A percentile compares a stretch with the other conserved stretches of the same genome.
Conservation (phyloP, 2,888 invertebrate genomes). For the Ypsolopha sequella region DNA sequence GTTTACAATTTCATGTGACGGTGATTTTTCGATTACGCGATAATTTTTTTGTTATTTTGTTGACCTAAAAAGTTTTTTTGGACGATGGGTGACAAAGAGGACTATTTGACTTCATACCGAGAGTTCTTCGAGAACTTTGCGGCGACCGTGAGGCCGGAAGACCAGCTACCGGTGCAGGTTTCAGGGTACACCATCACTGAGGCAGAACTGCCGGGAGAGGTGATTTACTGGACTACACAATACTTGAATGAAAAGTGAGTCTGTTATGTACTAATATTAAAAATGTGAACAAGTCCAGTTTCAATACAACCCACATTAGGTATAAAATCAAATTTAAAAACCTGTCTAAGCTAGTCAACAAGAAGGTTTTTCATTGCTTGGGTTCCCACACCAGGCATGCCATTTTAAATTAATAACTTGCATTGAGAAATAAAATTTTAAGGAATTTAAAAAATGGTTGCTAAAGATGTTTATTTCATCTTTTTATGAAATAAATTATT, state of each 20-base stretch:
- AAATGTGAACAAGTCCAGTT: too few species aligned
- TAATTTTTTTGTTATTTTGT: not conserved
- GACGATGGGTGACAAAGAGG: conserved; percentile 72
- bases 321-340: too few species aligned
- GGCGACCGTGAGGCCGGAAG: conserved; percentile 75
- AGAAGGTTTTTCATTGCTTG: too few species aligned
- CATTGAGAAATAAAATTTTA: too few species aligned
- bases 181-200: conserved; percentile 77
- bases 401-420: too few species aligned
- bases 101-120: conserved; percentile 77
- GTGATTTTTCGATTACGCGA: not conserved
- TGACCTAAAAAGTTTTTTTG: conserved; percentile 5
- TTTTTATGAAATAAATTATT: too few species aligned
- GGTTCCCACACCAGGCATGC: too few species aligned
- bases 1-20: not conserved
- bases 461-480: too few species aligned
- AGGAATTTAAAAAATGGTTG: too few species aligned
- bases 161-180: conserved; percentile 81
- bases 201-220: conserved; percentile 79
- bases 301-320: too few species aligned
- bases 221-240: conserved; percentile 81
- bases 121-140: conserved; percentile 81
- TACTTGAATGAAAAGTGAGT: conserved; percentile 84
- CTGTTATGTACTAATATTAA: conserved; percentile 1
- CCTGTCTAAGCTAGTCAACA: too few species aligned